Evolutionary conservation across 2,797 vertebrate genomes (phyloP).

Genomic region (Petrocephalus sullivani): DNA sequence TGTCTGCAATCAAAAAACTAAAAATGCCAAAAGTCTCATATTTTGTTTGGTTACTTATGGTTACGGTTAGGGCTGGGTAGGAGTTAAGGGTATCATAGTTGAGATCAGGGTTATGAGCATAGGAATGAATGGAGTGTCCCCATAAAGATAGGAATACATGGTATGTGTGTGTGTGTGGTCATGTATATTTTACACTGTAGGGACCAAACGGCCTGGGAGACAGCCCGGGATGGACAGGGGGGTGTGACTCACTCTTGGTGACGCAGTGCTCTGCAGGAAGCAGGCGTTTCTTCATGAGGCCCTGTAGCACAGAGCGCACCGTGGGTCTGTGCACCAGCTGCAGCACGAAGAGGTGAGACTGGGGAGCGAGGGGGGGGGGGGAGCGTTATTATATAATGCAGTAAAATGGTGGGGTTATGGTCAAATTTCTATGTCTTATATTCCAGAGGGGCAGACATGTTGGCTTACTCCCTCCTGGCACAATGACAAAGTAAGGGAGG

Average conservation of each 20-base stretch:
- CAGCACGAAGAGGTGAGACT: slow-evolving; percentile 90
- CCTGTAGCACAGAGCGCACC: slow-evolving; percentile 84
- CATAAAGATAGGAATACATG: too few species aligned
- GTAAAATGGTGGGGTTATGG: background rate
- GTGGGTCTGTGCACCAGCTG: slow-evolving; percentile 87
- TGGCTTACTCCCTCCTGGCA: background rate
- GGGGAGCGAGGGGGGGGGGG: slow-evolving; percentile 18
- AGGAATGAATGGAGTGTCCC: too few species aligned
- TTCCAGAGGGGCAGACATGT: background rate
- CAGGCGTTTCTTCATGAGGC: slow-evolving; percentile 88
- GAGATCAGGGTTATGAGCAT: too few species aligned
- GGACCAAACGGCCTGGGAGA: background rate
- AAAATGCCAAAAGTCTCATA: too few species aligned
- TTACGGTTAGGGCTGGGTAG: too few species aligned
- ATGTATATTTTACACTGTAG: background rate
- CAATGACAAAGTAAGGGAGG: background rate
- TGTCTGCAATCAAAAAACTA: too few species aligned
- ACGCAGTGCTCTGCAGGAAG: slow-evolving; percentile 88
- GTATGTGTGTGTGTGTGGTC: background rate
- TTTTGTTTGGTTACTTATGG: too few species aligned
- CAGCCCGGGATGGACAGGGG: background rate
- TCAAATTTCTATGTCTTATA: background rate
- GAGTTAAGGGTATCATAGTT: too few species aligned
- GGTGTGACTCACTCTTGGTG: slow-evolving; percentile 76
- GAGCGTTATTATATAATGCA: background rate